These are phyloP conservation scores for Agrilus mali DNA, from an alignment of 2,888 invertebrate species.

Conservation along the genomic window DNA sequence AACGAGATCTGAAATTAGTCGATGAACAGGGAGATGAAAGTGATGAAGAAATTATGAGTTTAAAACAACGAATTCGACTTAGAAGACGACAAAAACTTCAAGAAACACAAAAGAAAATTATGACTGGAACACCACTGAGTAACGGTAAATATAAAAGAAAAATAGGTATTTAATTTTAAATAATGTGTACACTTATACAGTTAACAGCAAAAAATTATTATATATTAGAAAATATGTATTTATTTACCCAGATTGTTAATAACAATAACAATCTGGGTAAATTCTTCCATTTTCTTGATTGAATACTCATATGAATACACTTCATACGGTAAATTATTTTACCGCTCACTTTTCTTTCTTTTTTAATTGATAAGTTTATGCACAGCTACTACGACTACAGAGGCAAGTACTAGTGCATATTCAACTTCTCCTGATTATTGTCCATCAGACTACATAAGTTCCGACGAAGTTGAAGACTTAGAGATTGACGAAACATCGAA, in stretches of 20 bases:
- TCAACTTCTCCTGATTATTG: constrained; percentile 36
- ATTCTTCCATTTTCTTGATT: too few species aligned
- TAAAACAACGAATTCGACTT: constrained; percentile 50
- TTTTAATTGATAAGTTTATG: constrained; percentile 1
- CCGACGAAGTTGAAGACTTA: constrained; percentile 40
- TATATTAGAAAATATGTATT: background rate
- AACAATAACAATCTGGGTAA: too few species aligned
- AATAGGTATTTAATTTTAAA: constrained; percentile 15
- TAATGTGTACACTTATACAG: background rate
- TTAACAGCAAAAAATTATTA: background rate
- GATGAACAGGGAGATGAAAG: constrained; percentile 44
- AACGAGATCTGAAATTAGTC: constrained; percentile 34
- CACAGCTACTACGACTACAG: constrained; percentile 38
- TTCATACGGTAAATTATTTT: background rate
- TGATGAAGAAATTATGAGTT: constrained; percentile 51
- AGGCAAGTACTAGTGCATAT: constrained; percentile 39
- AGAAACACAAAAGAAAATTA: constrained; percentile 29
- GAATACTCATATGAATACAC: too few species aligned
- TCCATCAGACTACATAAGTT: constrained; percentile 35
- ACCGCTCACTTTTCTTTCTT: background rate
- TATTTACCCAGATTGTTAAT: background rate
- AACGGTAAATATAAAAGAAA: constrained; percentile 38
- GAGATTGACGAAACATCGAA: constrained; percentile 38
- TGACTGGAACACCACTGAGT: constrained; percentile 24
- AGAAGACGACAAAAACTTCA: constrained; percentile 40